These are phyloP conservation scores for Lerista edwardsae DNA, from an alignment of 2,797 vertebrate species.

Conservation along the genomic window DNA sequence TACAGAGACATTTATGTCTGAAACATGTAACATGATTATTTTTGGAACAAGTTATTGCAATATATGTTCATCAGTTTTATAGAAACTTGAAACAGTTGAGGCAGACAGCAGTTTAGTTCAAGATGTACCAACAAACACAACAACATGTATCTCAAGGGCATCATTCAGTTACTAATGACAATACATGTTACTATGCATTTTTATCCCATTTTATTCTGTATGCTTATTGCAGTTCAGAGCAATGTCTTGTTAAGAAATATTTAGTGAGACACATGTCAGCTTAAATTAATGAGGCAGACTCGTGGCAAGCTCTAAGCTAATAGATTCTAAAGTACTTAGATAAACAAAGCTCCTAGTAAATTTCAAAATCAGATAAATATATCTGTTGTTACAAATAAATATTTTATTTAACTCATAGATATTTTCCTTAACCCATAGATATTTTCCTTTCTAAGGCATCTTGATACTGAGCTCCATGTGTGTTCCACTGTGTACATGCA, in stretches of 20 bases:
- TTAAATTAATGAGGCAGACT: constrained; percentile 23
- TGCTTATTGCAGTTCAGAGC: constrained; percentile 3
- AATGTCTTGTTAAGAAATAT: background rate
- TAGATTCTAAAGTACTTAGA: background rate
- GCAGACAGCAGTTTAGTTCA: constrained; percentile 17
- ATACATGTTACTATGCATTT: background rate
- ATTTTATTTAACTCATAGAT: background rate
- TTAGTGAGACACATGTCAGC: background rate
- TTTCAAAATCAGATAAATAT: background rate
- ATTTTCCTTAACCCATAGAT: background rate
- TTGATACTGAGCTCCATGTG: background rate
- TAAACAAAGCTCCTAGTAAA: background rate
- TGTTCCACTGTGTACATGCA: background rate
- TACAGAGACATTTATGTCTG: background rate
- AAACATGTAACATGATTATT: constrained; percentile 4
- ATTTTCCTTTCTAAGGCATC: background rate
- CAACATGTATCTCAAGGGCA: background rate
- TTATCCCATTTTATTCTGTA: background rate
- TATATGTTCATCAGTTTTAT: constrained; percentile 13
- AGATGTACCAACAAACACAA: background rate
- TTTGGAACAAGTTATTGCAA: constrained; percentile 23
- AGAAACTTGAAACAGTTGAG: constrained; percentile 24
- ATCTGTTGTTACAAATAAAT: background rate
- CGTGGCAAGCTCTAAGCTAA: background rate
- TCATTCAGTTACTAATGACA: background rate